These are phyloP conservation scores for Blastobasis lacticolella DNA, from an alignment of 2,888 invertebrate species.

Conservation along the genomic window DNA sequence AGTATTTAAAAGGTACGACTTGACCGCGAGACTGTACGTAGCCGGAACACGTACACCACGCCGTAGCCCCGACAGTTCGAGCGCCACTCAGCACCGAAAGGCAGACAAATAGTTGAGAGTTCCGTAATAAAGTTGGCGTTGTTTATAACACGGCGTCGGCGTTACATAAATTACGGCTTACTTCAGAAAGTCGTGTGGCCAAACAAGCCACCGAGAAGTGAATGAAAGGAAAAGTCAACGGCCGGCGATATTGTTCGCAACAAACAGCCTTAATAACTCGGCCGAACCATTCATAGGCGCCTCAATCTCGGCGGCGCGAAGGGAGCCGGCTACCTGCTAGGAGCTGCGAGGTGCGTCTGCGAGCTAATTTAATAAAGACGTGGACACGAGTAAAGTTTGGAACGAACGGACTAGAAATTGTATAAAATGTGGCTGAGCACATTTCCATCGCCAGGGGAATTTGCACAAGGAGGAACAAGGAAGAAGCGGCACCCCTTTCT, in stretches of 20 bases:
- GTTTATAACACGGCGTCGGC: no score
- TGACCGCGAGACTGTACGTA: no score
- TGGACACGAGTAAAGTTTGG: slow-evolving; percentile 42
- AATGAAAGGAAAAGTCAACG: slow-evolving; percentile 60
- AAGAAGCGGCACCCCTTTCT: slow-evolving; percentile 69
- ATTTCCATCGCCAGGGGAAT: slow-evolving; percentile 74
- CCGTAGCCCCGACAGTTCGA: no score
- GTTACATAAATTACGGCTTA: slow-evolving; percentile 13
- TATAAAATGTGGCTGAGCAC: slow-evolving; percentile 74
- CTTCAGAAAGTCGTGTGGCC: slow-evolving; percentile 22
- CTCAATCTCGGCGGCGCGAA: slow-evolving; percentile 29
- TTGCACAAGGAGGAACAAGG: slow-evolving; percentile 74
- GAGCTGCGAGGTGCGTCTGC: slow-evolving; percentile 15
- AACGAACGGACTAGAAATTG: slow-evolving; percentile 66
- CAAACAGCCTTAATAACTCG: slow-evolving; percentile 52
- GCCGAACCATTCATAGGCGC: slow-evolving; percentile 42
- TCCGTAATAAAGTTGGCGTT: no score
- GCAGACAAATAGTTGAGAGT: no score
- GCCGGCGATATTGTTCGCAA: slow-evolving; percentile 46
- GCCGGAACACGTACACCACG: no score
- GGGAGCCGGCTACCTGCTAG: background rate
- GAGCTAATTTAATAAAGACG: slow-evolving; percentile 22
- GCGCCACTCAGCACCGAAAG: no score
- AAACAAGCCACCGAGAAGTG: slow-evolving; percentile 29
- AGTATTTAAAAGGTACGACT: no score